Percentiles rank a stretch among this genome's conserved stretches.
Evolutionary conservation across 2,113 vertebrate genomes (phyloP).

Genomic region (Triplophysa dalaica): DNA sequence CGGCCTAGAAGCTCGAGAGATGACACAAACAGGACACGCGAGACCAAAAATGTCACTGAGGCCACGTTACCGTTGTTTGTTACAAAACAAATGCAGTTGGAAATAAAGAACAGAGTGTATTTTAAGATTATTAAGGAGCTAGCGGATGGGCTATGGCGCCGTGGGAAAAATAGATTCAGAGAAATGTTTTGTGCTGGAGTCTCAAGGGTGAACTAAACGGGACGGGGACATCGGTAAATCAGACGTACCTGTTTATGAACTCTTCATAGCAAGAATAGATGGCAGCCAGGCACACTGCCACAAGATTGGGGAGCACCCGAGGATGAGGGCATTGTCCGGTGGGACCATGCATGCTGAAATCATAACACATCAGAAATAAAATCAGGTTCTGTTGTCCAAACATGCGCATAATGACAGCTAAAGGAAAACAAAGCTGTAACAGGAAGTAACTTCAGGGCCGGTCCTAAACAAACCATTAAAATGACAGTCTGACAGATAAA

Average conservation of each 20-base stretch:
- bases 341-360: slow-evolving; percentile 94
- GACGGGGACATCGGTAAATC: neutral
- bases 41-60: slow-evolving; percentile 26
- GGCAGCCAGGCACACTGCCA: slow-evolving; percentile 96
- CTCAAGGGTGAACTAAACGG: neutral
- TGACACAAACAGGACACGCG: slow-evolving; percentile 39
- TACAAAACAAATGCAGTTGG: neutral
- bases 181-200: neutral
- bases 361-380: slow-evolving; percentile 50
- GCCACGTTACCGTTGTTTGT: neutral
- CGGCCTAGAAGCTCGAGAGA: slow-evolving; percentile 18
- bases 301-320: slow-evolving; percentile 95
- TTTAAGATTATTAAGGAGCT: neutral
- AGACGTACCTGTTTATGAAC: slow-evolving; percentile 98
- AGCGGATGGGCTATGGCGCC: neutral
- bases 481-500: slow-evolving; percentile 14
- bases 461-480: slow-evolving; percentile 25
- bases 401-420: slow-evolving; percentile 3
- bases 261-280: slow-evolving; percentile 99
- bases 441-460: neutral
- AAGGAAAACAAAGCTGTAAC: neutral
- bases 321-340: slow-evolving; percentile 98
- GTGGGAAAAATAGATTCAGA: neutral
- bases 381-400: neutral
- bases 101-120: neutral